phyloP scores from a whole-genome alignment of 92 coral and sea anemone species.

The Parazoanthus atlanticus region DNA sequence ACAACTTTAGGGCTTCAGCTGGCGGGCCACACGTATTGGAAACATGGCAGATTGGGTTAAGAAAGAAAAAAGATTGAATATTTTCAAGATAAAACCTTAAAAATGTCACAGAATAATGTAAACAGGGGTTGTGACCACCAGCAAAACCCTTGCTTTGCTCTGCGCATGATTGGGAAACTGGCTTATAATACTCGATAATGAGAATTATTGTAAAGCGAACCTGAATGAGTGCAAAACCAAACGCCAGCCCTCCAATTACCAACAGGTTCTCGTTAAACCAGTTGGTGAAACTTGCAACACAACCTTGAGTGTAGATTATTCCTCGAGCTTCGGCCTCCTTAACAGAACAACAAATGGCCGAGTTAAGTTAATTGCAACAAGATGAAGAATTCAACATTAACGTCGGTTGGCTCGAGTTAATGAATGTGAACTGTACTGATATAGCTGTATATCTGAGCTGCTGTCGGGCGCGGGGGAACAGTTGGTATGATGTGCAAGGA shows the following conservation, averaged over 20 bases:
- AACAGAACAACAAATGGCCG: neutral
- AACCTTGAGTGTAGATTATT: slow-evolving; percentile 77
- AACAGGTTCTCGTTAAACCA: slow-evolving; percentile 85
- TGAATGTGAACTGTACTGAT: too few relatives aligned
- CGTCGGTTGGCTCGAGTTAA: too few relatives aligned
- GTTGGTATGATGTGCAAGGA: too few relatives aligned
- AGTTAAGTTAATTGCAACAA: neutral
- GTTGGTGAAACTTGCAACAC: slow-evolving; percentile 71
- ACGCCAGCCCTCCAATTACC: slow-evolving; percentile 87
- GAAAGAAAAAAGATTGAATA: too few relatives aligned
- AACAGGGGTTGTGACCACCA: too few relatives aligned
- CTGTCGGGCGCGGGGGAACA: too few relatives aligned
- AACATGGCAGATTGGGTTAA: too few relatives aligned
- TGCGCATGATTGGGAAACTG: too few relatives aligned
- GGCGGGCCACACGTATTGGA: too few relatives aligned
- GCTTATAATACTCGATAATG: neutral
- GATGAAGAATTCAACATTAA: neutral
- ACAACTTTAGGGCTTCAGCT: too few relatives aligned
- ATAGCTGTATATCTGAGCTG: too few relatives aligned
- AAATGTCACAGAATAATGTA: neutral
- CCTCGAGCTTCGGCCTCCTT: slow-evolving; percentile 80
- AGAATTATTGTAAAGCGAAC: slow-evolving; percentile 33
- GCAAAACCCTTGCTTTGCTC: too few relatives aligned
- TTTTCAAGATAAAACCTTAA: neutral
- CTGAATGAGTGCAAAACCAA: slow-evolving; percentile 90